Conservation (phyloP, 2,113 vertebrate genomes). For the Notechis scutatus region DNA sequence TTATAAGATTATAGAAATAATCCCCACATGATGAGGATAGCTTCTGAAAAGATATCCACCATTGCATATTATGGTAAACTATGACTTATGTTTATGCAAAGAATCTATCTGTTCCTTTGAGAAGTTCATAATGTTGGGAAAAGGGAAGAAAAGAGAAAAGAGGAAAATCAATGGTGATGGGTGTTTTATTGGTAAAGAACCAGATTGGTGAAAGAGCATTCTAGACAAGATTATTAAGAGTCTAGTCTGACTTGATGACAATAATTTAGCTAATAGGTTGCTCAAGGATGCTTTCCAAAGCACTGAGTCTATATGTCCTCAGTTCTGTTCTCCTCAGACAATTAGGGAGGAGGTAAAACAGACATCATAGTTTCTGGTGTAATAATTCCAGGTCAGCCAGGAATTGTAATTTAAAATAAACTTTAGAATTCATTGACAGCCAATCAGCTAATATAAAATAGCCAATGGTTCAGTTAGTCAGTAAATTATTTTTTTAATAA, state of each 20-base stretch:
- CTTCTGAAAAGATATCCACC: not conserved
- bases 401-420: not conserved
- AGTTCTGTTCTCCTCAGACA: not conserved
- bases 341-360: not conserved
- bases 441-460: rapidly evolving
- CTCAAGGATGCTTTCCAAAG: not conserved
- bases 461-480: rapidly evolving
- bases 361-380: not conserved
- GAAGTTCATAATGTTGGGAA: not conserved
- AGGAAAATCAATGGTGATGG: not conserved
- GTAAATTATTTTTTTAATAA: not conserved
- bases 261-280: not conserved
- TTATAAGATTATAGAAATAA: not conserved
- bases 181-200: not conserved
- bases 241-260: not conserved
- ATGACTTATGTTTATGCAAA: not conserved
- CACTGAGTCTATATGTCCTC: not conserved
- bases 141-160: not conserved
- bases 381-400: not conserved
- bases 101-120: not conserved
- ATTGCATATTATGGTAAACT: not conserved
- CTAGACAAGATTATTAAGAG: not conserved
- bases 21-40: not conserved
- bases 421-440: not conserved
- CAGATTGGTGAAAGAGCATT: not conserved